Conservation (phyloP, 2,113 vertebrate genomes). For the Haemorhous mexicanus region DNA sequence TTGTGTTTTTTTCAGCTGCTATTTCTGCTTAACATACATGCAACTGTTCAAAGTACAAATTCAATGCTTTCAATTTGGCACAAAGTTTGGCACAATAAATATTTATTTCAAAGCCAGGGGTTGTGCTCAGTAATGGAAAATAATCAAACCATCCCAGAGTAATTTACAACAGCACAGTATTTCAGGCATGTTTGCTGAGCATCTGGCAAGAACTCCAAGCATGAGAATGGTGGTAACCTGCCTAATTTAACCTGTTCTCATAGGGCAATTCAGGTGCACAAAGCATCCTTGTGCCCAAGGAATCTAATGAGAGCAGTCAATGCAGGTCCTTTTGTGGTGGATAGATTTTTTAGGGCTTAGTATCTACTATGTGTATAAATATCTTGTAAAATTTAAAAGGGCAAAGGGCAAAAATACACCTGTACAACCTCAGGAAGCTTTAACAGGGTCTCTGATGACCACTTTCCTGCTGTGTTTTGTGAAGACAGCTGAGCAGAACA, state of each 20-base stretch:
- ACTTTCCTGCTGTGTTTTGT: not conserved
- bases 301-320: not conserved
- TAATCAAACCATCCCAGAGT: not conserved
- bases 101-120: not conserved
- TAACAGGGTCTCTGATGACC: not conserved
- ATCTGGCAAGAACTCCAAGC: not conserved
- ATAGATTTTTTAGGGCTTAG: not conserved
- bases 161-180: not conserved
- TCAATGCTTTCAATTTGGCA: not conserved
- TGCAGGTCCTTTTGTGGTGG: rapidly evolving
- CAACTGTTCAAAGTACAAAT: not conserved
- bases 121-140: not conserved
- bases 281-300: not conserved
- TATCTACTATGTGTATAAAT: not conserved
- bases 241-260: not conserved
- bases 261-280: not conserved
- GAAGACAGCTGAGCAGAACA: not conserved
- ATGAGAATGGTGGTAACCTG: not conserved
- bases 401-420: not conserved
- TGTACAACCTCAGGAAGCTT: not conserved
- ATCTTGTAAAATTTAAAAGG: not conserved
- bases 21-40: not conserved
- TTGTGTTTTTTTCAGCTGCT: not conserved
- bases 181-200: not conserved
- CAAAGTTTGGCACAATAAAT: not conserved